Percentiles rank a stretch among this genome's conserved stretches.
phyloP scores from a whole-genome alignment of 2,888 invertebrate genomes.

The Drosophila sordidula region DNA sequence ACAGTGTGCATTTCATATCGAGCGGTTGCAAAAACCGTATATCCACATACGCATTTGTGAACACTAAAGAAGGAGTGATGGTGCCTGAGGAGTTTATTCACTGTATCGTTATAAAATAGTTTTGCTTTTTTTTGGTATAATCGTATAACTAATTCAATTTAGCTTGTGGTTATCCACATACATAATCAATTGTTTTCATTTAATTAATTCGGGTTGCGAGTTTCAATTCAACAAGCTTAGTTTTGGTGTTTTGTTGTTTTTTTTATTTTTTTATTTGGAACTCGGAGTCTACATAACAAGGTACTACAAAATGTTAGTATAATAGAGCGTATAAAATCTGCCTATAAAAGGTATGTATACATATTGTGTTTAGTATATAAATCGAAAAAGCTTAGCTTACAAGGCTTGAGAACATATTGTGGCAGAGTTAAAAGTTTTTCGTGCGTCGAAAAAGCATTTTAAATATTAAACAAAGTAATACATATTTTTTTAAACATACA shows the following conservation, averaged over 20 bases:
- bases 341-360: constrained; percentile 23
- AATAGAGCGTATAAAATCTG: constrained; percentile 49
- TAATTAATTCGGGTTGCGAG: constrained; percentile 4
- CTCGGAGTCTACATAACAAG: constrained; percentile 39
- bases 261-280: neutral
- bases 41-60: no score
- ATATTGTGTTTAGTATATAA: constrained; percentile 26
- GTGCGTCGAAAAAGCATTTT: constrained; percentile 9
- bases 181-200: neutral
- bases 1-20: no score
- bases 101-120: constrained; percentile 35
- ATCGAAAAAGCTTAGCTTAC: constrained; percentile 45
- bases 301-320: constrained; percentile 37
- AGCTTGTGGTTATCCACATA: constrained; percentile 14
- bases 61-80: no score
- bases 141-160: constrained; percentile 56
- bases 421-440: constrained; percentile 31
- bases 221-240: constrained; percentile 12
- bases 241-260: no score
- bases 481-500: constrained; percentile 10
- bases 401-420: constrained; percentile 56
- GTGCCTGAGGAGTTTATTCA: no score
- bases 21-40: no score
- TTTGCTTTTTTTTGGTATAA: constrained; percentile 56
- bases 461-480: neutral